Percentiles rank a stretch among this genome's conserved stretches.
These are phyloP conservation scores for Plectrocnemia conspersa DNA, from an alignment of 1,140 invertebrate genomes.

Conservation along the genomic window DNA sequence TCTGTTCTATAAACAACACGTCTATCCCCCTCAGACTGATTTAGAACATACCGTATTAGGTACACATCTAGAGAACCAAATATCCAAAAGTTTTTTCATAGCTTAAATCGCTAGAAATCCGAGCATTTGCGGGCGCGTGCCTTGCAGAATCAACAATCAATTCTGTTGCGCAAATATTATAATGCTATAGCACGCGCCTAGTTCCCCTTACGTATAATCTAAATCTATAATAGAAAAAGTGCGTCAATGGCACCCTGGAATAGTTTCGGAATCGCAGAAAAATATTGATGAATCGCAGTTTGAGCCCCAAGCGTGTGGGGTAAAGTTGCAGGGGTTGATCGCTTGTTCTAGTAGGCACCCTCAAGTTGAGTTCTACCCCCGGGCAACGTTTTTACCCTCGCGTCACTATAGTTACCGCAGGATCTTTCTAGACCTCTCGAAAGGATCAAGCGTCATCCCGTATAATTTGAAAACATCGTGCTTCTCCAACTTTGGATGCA, in stretches of 20 bases:
- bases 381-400: background rate
- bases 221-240: constrained; percentile 32
- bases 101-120: too few relatives aligned
- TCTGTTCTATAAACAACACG: too few relatives aligned
- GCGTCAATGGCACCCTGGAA: constrained; percentile 20
- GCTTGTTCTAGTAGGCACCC: background rate
- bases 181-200: constrained; percentile 13
- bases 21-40: too few relatives aligned
- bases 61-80: too few relatives aligned
- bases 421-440: background rate
- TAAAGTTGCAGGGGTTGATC: background rate
- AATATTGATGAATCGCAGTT: constrained; percentile 32
- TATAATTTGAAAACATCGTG: too few relatives aligned
- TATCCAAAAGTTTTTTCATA: too few relatives aligned
- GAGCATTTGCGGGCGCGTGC: too few relatives aligned
- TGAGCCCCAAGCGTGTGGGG: constrained; percentile 10
- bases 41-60: too few relatives aligned
- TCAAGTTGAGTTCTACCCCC: background rate
- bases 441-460: background rate
- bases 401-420: constrained; percentile 17
- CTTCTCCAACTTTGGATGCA: too few relatives aligned
- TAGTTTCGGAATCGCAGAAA: constrained; percentile 27
- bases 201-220: background rate
- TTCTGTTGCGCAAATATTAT: constrained; percentile 5
- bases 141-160: constrained; percentile 21